phyloP scores from a whole-genome alignment of 1,140 invertebrate genomes.

The Potamilus streckersoni region DNA sequence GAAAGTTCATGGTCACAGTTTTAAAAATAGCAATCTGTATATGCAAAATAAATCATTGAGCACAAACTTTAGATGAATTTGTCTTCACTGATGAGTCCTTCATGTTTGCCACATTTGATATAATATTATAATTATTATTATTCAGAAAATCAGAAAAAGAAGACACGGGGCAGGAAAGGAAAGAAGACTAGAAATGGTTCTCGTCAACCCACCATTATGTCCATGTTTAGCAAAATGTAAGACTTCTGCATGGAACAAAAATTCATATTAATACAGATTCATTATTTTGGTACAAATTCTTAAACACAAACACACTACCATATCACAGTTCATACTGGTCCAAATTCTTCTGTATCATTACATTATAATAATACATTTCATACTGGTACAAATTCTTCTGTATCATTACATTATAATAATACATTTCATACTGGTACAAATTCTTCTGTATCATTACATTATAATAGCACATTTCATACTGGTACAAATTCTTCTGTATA shows the following conservation, averaged over 20 bases:
- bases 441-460: background rate
- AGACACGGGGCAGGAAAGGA: slow-evolving; percentile 16
- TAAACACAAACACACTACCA: background rate
- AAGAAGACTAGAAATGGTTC: slow-evolving; percentile 22
- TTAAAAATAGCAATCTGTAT: too few species aligned
- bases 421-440: background rate
- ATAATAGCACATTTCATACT: too few species aligned
- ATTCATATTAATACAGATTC: too few species aligned
- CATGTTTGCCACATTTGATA: background rate
- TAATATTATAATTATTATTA: slow-evolving; percentile 2
- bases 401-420: too few species aligned
- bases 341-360: background rate
- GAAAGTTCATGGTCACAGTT: too few species aligned
- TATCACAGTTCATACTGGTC: background rate
- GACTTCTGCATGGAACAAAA: background rate
- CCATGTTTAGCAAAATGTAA: slow-evolving; percentile 47
- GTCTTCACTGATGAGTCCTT: background rate
- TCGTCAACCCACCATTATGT: slow-evolving; percentile 39
- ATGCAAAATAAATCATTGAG: too few species aligned
- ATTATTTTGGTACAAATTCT: too few species aligned
- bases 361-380: too few species aligned
- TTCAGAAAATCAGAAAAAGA: slow-evolving; percentile 17
- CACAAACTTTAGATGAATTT: too few species aligned
- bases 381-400: too few species aligned
- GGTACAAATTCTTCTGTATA: slow-evolving; percentile 1